These are phyloP conservation scores for Tribolium freemani DNA, from an alignment of 2,888 invertebrate genomes.

Conservation along the genomic window DNA sequence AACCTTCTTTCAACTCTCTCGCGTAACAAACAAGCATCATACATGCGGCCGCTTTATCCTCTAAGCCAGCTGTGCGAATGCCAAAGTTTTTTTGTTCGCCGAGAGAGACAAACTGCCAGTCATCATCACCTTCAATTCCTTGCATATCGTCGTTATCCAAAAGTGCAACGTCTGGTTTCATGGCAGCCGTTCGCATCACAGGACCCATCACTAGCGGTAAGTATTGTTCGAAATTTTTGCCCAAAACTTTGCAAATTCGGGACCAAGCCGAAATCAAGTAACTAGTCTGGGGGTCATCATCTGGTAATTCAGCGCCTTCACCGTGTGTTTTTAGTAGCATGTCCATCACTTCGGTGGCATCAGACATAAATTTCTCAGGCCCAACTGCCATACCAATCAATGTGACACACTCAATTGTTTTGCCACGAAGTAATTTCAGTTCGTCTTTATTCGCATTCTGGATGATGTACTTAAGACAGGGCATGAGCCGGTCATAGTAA, in stretches of 20 bases:
- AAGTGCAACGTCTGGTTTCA: constrained; percentile 94
- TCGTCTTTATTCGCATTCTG: constrained; percentile 92
- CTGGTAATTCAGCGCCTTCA: constrained; percentile 82
- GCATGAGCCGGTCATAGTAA: constrained; percentile 95
- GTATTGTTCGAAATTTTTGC: constrained; percentile 90
- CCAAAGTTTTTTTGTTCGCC: constrained; percentile 97
- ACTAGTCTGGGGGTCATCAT: constrained; percentile 97
- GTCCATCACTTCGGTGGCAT: constrained; percentile 97
- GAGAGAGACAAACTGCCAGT: constrained; percentile 95
- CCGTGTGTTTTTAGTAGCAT: constrained; percentile 92
- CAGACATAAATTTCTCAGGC: constrained; percentile 86
- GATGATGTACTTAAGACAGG: constrained; percentile 97
- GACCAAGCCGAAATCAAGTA: constrained; percentile 99
- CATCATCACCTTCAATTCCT: constrained; percentile 86
- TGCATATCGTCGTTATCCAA: constrained; percentile 89
- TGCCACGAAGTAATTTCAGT: constrained; percentile 92
- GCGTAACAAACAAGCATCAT: constrained; percentile 98
- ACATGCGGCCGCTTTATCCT: constrained; percentile 96
- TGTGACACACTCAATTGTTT: constrained; percentile 99
- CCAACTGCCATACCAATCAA: constrained; percentile 93
- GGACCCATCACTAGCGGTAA: constrained; percentile 96
- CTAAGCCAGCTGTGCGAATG: constrained; percentile 90
- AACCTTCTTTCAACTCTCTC: constrained; percentile 90
- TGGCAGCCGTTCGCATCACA: constrained; percentile 90
- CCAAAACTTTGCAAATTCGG: constrained; percentile 90